phyloP scores from a whole-genome alignment of 2,113 vertebrate species.

The Bolborhynchus lineola region DNA sequence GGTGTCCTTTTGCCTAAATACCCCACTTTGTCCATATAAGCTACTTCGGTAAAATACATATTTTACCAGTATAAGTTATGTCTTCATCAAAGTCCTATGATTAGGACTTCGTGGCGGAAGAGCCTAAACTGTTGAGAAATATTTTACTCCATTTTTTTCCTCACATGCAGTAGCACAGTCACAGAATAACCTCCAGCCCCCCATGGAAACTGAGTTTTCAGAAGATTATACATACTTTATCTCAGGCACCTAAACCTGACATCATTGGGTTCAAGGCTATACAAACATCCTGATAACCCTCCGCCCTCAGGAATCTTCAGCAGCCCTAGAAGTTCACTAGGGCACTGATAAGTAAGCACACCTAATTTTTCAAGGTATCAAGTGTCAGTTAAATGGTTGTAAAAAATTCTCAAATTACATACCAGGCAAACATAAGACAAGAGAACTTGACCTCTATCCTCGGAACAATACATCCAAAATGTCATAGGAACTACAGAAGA shows the following conservation, averaged over 20 bases:
- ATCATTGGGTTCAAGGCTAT: background rate
- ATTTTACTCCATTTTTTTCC: background rate
- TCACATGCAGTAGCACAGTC: background rate
- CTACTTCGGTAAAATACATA: background rate
- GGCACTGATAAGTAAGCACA: background rate
- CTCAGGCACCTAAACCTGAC: background rate
- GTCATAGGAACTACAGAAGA: background rate
- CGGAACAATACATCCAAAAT: background rate
- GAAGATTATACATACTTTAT: background rate
- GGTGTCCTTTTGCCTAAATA: background rate
- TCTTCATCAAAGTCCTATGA: background rate
- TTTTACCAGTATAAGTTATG: background rate
- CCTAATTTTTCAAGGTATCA: background rate
- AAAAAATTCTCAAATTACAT: background rate
- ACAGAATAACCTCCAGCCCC: accelerated
- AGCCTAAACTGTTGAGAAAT: background rate
- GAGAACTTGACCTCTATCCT: background rate
- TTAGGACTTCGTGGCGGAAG: background rate
- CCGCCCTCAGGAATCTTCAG: background rate
- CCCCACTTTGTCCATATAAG: background rate
- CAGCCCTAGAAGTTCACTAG: background rate
- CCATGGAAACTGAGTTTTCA: background rate
- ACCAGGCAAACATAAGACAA: background rate
- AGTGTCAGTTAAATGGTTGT: background rate
- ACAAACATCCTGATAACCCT: background rate